A percentile compares a stretch with the other conserved stretches of the same genome.
phyloP scores from a whole-genome alignment of 1,140 invertebrate species.

The Oedothorax gibbosus region DNA sequence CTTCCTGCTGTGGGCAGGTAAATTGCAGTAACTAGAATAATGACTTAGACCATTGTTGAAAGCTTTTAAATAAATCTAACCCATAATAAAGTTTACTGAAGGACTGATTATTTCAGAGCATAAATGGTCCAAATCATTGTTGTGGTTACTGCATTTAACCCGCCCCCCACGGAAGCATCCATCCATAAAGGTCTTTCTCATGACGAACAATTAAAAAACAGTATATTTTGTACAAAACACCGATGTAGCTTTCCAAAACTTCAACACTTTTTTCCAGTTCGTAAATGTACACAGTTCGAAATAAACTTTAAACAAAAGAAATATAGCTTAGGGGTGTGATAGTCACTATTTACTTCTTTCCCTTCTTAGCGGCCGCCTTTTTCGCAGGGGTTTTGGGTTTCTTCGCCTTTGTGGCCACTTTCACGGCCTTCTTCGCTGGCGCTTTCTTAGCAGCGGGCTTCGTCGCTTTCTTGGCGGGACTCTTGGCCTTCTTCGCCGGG shows the following conservation, averaged over 20 bases:
- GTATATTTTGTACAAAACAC: neutral
- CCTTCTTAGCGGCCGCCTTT: constrained; percentile 61
- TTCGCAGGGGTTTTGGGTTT: constrained; percentile 59
- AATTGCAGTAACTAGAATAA: too few species aligned
- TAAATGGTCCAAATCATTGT: neutral
- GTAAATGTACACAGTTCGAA: neutral
- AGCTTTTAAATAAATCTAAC: too few species aligned
- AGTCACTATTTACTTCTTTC: constrained; percentile 28
- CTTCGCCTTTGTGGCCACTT: constrained; percentile 42
- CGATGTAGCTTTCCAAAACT: neutral
- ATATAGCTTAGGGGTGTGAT: neutral
- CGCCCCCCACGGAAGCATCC: neutral
- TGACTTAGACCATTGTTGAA: too few species aligned
- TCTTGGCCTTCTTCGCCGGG: constrained; percentile 14
- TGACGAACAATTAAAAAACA: neutral
- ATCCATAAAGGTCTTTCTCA: neutral
- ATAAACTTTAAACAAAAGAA: neutral
- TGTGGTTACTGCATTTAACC: neutral
- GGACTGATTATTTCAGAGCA: neutral
- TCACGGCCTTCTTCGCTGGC: constrained; percentile 33
- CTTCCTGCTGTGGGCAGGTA: too few species aligned
- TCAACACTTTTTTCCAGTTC: neutral
- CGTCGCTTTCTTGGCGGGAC: constrained; percentile 55
- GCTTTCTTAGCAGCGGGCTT: constrained; percentile 32
- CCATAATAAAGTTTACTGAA: too few species aligned